Evolutionary conservation across 2,888 invertebrate species (phyloP).

Genomic region (Psylliodes chrysocephalus): DNA sequence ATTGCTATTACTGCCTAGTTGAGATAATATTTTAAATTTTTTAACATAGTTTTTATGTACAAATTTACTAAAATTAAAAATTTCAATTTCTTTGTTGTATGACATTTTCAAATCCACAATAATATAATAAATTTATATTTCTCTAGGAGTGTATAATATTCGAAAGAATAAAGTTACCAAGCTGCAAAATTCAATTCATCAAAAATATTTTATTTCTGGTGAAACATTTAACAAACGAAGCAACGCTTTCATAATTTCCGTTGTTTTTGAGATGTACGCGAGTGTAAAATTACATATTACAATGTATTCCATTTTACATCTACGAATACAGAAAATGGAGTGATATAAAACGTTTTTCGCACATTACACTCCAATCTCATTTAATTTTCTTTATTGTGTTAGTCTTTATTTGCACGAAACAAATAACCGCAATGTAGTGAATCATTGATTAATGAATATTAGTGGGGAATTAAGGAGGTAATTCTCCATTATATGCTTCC

Average conservation of each 20-base stretch:
- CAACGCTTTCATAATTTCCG: conserved; percentile 25
- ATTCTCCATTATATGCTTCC: too few species aligned
- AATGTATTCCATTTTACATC: conserved; percentile 22
- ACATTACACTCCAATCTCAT: conserved; percentile 8
- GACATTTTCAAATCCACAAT: too few species aligned
- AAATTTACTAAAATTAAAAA: too few species aligned
- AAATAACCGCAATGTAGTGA: not conserved
- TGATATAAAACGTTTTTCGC: conserved; percentile 8
- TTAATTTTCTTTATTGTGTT: conserved; percentile 22
- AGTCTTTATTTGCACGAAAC: not conserved
- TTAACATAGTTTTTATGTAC: too few species aligned
- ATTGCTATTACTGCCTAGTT: too few species aligned
- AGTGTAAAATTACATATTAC: conserved; percentile 28
- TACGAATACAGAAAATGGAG: conserved; percentile 18
- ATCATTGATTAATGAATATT: not conserved
- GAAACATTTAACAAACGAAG: conserved; percentile 18
- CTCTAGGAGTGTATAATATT: too few species aligned
- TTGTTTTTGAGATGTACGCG: conserved; percentile 24
- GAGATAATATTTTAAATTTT: too few species aligned
- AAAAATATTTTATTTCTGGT: conserved; percentile 13
- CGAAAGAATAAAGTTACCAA: not conserved
- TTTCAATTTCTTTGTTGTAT: too few species aligned
- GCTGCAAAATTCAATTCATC: conserved; percentile 19
- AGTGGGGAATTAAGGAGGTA: too few species aligned
- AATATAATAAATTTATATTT: too few species aligned